Conservation (phyloP, 2,888 invertebrate species). For the Chalcosyrphus nemorum region DNA sequence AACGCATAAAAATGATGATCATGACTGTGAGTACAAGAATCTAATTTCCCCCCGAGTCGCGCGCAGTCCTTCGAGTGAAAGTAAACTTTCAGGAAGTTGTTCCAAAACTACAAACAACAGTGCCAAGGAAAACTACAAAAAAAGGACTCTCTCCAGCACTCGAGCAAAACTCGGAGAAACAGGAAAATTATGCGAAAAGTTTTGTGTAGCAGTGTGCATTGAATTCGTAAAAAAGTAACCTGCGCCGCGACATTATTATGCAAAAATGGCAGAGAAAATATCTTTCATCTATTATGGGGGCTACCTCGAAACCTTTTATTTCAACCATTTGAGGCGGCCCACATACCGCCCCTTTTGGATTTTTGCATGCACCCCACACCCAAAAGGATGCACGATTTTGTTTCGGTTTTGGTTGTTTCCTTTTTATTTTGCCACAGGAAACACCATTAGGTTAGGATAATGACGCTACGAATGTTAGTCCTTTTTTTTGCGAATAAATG, state of each 20-base stretch:
- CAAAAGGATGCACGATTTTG: slow-evolving; percentile 35
- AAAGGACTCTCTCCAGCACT: background rate
- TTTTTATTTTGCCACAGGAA: background rate
- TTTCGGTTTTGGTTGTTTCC: background rate
- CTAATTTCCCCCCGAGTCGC: slow-evolving; percentile 62
- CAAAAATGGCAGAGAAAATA: slow-evolving; percentile 50
- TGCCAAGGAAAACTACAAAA: slow-evolving; percentile 34
- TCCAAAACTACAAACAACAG: slow-evolving; percentile 60
- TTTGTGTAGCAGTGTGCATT: slow-evolving; percentile 59
- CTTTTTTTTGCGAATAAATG: background rate
- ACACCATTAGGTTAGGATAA: slow-evolving; percentile 30
- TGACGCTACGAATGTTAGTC: background rate
- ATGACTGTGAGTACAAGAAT: slow-evolving; percentile 62
- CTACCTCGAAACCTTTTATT: slow-evolving; percentile 47
- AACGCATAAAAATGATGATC: slow-evolving; percentile 68
- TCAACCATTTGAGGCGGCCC: background rate
- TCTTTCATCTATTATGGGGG: slow-evolving; percentile 63
- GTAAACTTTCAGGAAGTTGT: slow-evolving; percentile 69
- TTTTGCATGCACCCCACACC: background rate
- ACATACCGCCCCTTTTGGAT: too few relatives aligned
- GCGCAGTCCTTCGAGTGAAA: slow-evolving; percentile 39
- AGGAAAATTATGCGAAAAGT: slow-evolving; percentile 71
- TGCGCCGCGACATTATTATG: slow-evolving; percentile 70
- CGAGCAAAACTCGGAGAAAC: slow-evolving; percentile 29
- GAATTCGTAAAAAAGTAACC: slow-evolving; percentile 61